Evolutionary conservation across 2,797 vertebrate species (phyloP).

Genomic region (Melanotaenia maccullochi): DNA sequence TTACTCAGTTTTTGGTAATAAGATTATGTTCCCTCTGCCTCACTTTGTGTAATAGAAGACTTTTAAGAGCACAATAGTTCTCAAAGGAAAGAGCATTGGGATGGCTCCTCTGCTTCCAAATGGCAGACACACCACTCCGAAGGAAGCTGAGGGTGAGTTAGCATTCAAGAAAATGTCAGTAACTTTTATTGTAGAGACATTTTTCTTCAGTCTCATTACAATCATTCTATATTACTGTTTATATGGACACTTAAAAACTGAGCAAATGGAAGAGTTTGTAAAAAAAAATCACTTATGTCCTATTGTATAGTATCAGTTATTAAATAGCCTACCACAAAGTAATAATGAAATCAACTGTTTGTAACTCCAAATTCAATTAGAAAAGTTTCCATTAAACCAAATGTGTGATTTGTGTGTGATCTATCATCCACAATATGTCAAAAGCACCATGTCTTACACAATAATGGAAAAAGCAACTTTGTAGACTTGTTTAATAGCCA

Average conservation of each 20-base stretch:
- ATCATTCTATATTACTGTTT: background rate
- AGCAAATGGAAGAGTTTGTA: too few relatives aligned
- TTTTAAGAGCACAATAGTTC: constrained; percentile 88
- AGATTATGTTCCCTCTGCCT: constrained; percentile 9
- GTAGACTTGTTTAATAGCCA: background rate
- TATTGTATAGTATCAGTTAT: too few relatives aligned
- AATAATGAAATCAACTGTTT: too few relatives aligned
- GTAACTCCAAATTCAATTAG: too few relatives aligned
- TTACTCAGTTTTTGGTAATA: background rate
- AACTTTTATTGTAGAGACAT: background rate
- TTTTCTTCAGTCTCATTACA: background rate
- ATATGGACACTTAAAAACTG: background rate
- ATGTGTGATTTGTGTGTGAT: too few relatives aligned
- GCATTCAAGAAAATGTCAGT: constrained; percentile 38
- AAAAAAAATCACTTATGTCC: too few relatives aligned
- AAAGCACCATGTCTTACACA: background rate
- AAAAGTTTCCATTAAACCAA: too few relatives aligned
- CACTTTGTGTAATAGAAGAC: constrained; percentile 80
- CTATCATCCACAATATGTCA: background rate
- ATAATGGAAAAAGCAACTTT: background rate
- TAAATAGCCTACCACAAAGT: too few relatives aligned
- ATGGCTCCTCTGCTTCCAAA: constrained; percentile 85
- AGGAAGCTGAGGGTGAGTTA: constrained; percentile 90
- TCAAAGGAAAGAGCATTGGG: constrained; percentile 87
- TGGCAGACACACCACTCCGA: constrained; percentile 84